Base-by-base conservation (phyloP, 1,140 invertebrate species). In the Pteromalus puparum region DNA sequence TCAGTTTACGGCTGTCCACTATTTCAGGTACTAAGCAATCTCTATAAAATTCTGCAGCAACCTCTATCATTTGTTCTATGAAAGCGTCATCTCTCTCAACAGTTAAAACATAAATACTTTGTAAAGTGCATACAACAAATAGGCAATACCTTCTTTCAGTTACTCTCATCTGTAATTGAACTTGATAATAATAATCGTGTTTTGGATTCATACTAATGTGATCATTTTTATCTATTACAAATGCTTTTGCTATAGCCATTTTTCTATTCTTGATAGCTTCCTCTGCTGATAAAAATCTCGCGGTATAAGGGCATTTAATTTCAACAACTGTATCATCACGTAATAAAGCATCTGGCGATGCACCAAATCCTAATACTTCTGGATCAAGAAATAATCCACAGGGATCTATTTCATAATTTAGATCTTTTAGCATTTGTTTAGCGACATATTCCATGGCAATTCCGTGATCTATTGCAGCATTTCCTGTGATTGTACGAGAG, bases 301-400 rank as follows among this genome's bases (percentile, higher is more conserved):
- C 90, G n/a, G 65, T 81, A 9, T 79, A 84, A 9, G 90, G 90
- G 83, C 90, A 92, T 86, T 92, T 93, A 0, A 92, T 86, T 87
- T 92, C 91, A 1, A 92, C 70, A 26, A 91, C 72, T 0, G 89
- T 88, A 85, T 91, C 89, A 38, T 89, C 75, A 21, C 87, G 88
- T 46, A 92, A 85, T 5, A 93, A 74, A 26, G 92, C 92, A 90
- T 93, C 92, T 30, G 92, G 92, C 2, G 89, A 87, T 18, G 90
- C 91, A 70, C 85, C 92, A 26, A 94, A 83, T 81, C 84, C 90
- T 12, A 86, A 86, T 2, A 87, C 42, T 38, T 91, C 85, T 13
- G 79, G 26, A 85, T 91, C 88, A 72, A 93, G 88, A 84, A 91
- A 92, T 6, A 94, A 87, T 9, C 92, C 91, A 84, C 91, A 91